Percentiles rank a stretch among this genome's conserved stretches.
phyloP scores from a whole-genome alignment of 2,113 vertebrate species.

The Chitala chitala region DNA sequence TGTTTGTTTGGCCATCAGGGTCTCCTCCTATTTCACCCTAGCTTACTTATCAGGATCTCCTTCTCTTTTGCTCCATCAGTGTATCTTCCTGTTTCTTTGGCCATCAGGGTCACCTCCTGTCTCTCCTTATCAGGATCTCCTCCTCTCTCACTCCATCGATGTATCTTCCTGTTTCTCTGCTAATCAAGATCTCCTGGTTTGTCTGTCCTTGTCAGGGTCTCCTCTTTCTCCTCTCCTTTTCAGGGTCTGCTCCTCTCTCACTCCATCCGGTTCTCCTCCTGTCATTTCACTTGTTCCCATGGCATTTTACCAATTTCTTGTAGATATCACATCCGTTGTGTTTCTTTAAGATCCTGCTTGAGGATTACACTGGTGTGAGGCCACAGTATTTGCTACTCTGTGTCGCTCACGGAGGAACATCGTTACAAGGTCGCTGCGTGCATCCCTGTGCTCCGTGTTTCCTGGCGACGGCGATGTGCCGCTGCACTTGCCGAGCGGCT shows the following conservation, averaged over 20 bases:
- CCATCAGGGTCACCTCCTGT: background rate
- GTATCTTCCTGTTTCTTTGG: background rate
- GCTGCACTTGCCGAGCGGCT: no score
- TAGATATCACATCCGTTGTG: background rate
- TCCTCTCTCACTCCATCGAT: background rate
- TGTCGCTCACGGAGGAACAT: background rate
- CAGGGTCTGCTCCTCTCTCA: background rate
- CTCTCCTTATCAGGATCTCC: background rate
- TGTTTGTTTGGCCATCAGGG: background rate
- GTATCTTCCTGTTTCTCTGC: background rate
- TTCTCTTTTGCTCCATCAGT: background rate
- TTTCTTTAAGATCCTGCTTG: no score
- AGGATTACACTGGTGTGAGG: no score
- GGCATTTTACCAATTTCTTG: background rate
- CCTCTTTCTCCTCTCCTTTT: background rate
- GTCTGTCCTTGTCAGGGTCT: background rate
- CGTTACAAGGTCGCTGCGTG: background rate
- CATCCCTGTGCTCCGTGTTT: no score
- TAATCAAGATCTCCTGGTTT: background rate
- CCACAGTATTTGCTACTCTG: no score
- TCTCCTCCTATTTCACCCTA: background rate
- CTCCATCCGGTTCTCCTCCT: background rate
- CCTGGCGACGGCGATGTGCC: no score
- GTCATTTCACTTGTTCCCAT: background rate
- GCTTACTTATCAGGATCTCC: background rate